phyloP scores from a whole-genome alignment of 2,888 invertebrate genomes.

The Timema cristinae region DNA sequence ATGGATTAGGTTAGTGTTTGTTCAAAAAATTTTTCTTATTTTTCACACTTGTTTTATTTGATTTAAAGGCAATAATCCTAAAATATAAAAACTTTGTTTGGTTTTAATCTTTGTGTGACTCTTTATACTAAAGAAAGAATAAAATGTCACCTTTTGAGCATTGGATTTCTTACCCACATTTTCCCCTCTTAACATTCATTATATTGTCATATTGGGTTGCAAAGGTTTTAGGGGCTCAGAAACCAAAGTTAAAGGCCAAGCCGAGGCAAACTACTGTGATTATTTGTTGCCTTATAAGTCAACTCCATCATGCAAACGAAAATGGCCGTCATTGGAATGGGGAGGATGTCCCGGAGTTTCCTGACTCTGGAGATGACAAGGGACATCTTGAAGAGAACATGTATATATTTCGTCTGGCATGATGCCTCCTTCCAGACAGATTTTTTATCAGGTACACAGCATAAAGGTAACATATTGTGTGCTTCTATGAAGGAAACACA shows the following conservation, averaged over 20 bases:
- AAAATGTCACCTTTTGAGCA: no score
- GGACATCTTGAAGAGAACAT: constrained; percentile 47
- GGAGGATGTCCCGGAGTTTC: constrained; percentile 17
- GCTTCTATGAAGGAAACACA: background rate
- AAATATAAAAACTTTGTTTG: no score
- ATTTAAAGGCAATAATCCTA: no score
- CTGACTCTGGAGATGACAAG: constrained; percentile 34
- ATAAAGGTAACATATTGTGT: constrained; percentile 16
- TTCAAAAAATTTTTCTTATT: no score
- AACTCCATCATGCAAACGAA: constrained; percentile 38
- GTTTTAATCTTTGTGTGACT: no score
- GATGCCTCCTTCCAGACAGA: constrained; percentile 78
- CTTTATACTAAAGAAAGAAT: no score
- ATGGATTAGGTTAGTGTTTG: no score
- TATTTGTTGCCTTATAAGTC: constrained; percentile 49
- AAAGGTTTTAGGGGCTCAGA: constrained; percentile 53
- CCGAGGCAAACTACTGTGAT: constrained; percentile 48
- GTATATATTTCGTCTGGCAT: constrained; percentile 62
- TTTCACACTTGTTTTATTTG: no score
- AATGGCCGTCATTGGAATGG: constrained; percentile 35
- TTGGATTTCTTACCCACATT: no score
- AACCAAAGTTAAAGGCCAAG: constrained; percentile 50
- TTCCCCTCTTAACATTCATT: no score
- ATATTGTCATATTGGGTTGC: constrained; percentile 7
- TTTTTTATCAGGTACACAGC: constrained; percentile 74